A percentile compares a stretch with the other conserved stretches of the same genome.
Conservation (phyloP, 2,888 invertebrate species). For the Catotricha subobsoleta region DNA sequence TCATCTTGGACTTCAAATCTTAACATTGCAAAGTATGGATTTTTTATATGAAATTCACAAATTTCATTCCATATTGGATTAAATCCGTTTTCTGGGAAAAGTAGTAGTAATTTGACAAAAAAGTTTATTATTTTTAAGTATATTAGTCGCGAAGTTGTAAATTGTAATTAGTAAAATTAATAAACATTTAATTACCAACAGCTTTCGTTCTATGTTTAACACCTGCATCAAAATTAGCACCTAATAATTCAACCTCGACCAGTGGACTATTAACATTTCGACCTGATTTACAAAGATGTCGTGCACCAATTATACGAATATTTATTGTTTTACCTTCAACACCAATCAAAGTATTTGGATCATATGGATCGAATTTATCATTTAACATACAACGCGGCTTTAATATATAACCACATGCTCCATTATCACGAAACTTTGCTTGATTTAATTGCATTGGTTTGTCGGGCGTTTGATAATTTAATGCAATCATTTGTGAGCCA, state of each 20-base stretch:
- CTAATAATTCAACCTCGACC: slow-evolving; percentile 79
- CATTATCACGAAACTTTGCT: slow-evolving; percentile 83
- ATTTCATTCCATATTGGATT: slow-evolving; percentile 85
- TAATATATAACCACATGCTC: slow-evolving; percentile 78
- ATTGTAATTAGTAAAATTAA: not conserved
- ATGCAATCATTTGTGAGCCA: slow-evolving; percentile 91
- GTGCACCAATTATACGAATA: slow-evolving; percentile 69
- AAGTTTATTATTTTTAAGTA: no score
- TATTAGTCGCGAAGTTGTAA: no score
- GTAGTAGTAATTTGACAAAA: no score
- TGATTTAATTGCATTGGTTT: slow-evolving; percentile 92
- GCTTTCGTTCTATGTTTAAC: slow-evolving; percentile 70
- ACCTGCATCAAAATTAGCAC: slow-evolving; percentile 73
- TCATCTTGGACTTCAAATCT: slow-evolving; percentile 85
- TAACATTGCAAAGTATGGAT: slow-evolving; percentile 67
- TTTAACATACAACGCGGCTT: slow-evolving; percentile 78
- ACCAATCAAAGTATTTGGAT: slow-evolving; percentile 39
- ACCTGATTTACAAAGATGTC: slow-evolving; percentile 71
- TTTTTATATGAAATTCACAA: slow-evolving; percentile 63
- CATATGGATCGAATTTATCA: slow-evolving; percentile 62
- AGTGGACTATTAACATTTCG: slow-evolving; percentile 77
- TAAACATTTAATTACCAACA: slow-evolving; percentile 50
- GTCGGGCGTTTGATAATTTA: slow-evolving; percentile 94
- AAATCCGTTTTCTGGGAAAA: slow-evolving; percentile 75
- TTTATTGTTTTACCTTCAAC: slow-evolving; percentile 44